Conservation (phyloP, 2,888 invertebrate genomes). For the Bhutanitis thaidina region DNA sequence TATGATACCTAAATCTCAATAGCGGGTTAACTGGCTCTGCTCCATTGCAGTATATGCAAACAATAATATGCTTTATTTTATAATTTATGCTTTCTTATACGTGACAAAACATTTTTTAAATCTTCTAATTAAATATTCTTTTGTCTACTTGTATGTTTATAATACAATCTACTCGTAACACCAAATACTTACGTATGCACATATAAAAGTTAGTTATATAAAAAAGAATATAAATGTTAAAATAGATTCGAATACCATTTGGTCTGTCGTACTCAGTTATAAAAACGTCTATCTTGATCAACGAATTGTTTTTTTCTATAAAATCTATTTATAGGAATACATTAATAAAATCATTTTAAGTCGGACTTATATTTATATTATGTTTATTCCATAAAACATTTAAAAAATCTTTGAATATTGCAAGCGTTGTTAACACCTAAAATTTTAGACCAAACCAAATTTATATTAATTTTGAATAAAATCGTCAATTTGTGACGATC, state of each 20-base stretch:
- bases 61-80: neutral
- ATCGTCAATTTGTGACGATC: conserved; percentile 2
- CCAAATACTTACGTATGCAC: conserved; percentile 2
- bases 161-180: neutral
- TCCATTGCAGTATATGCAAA: conserved; percentile 5
- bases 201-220: conserved; percentile 2
- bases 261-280: neutral
- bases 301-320: conserved; percentile 13
- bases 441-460: too few species aligned
- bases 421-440: too few species aligned
- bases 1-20: conserved; percentile 8
- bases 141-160: neutral
- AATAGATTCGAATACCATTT: conserved; percentile 4
- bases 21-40: conserved; percentile 3
- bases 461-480: neutral
- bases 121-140: too few species aligned
- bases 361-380: too few species aligned
- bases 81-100: too few species aligned
- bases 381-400: too few species aligned
- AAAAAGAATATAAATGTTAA: neutral
- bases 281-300: conserved; percentile 14
- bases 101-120: too few species aligned
- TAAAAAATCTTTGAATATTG: too few species aligned
- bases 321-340: neutral
- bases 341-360: too few species aligned